Evolutionary conservation across 2,888 invertebrate genomes (phyloP).

Genomic region (Andrena bicolor): DNA sequence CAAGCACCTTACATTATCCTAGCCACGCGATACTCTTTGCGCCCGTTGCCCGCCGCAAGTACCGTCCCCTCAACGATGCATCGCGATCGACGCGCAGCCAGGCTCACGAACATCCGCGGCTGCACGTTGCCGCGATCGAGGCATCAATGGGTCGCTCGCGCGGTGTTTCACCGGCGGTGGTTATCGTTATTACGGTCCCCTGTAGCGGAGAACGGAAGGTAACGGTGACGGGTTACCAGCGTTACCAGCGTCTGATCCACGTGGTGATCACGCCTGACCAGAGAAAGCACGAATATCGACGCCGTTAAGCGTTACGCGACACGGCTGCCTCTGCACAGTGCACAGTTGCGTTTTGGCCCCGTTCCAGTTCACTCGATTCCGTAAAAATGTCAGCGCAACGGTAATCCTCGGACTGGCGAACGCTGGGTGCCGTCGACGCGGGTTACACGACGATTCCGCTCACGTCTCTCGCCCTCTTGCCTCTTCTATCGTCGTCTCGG

Average conservation of each 20-base stretch:
- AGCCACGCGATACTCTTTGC: constrained; percentile 26
- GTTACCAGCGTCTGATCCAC: constrained; percentile 44
- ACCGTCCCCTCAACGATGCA: constrained; percentile 36
- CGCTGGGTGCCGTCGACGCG: not conserved
- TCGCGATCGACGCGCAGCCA: constrained; percentile 43
- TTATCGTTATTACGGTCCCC: not conserved
- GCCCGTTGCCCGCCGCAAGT: constrained; percentile 7
- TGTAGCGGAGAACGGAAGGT: not conserved
- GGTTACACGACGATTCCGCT: constrained; percentile 21
- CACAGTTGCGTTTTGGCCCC: constrained; percentile 37
- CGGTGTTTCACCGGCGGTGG: not conserved
- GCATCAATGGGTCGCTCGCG: constrained; percentile 45
- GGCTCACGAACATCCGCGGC: constrained; percentile 29
- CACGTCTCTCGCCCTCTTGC: constrained; percentile 10
- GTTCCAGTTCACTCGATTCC: constrained; percentile 46
- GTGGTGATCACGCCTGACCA: constrained; percentile 38
- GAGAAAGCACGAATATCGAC: constrained; percentile 19
- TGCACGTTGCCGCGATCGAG: constrained; percentile 53
- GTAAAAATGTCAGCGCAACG: constrained; percentile 32
- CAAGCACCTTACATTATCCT: constrained; percentile 72
- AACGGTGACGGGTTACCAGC: constrained; percentile 23
- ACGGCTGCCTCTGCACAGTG: not conserved
- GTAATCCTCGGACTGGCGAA: constrained; percentile 20
- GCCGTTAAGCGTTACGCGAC: not conserved
- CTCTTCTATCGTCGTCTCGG: not conserved